phyloP scores from a whole-genome alignment of 2,797 vertebrate species.

The Sandelia bainsii region DNA sequence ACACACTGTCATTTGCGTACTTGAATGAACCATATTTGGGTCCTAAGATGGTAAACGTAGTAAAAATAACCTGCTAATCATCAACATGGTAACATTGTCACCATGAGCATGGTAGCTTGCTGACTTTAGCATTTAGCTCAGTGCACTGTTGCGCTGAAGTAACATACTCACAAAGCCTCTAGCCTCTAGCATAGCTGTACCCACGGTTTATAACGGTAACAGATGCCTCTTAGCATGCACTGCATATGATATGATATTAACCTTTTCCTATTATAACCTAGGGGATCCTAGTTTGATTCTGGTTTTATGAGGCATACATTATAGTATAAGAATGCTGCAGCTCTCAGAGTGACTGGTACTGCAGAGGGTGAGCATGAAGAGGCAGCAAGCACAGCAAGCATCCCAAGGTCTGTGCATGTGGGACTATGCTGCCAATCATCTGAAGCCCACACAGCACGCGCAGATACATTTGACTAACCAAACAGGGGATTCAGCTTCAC shows the following conservation, averaged over 20 bases:
- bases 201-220: neutral
- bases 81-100: no score
- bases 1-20: no score
- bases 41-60: no score
- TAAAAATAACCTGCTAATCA: no score
- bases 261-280: slow-evolving; percentile 1
- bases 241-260: neutral
- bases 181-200: no score
- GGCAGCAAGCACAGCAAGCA: neutral
- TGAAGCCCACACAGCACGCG: neutral
- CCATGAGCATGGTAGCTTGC: no score
- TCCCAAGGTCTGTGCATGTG: neutral
- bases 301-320: neutral
- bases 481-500: slow-evolving; percentile 6
- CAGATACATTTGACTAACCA: neutral
- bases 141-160: no score
- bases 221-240: neutral
- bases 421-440: slow-evolving; percentile 17
- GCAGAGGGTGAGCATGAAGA: slow-evolving; percentile 5
- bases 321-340: neutral
- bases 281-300: neutral
- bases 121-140: no score
- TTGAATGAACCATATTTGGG: no score
- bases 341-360: neutral
- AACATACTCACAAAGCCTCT: no score